Percentiles rank a stretch among this genome's conserved stretches.
phyloP scores from a whole-genome alignment of 2,888 invertebrate species.

The Lymantria dispar region DNA sequence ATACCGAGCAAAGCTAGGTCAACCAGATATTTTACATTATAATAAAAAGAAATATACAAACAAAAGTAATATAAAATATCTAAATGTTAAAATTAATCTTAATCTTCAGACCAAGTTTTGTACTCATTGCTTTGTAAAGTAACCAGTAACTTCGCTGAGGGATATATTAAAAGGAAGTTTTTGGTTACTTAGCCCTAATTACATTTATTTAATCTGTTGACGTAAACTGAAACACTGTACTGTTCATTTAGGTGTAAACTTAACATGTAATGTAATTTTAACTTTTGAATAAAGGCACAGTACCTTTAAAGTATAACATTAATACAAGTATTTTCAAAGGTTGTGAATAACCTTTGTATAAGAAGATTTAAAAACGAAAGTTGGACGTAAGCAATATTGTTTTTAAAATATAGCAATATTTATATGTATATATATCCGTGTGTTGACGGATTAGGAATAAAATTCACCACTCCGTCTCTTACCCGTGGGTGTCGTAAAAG shows the following conservation, averaged over 20 bases:
- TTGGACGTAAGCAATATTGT: too few species aligned
- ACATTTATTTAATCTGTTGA: neutral
- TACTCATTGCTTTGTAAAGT: neutral
- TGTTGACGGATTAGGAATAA: too few species aligned
- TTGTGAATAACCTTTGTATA: too few species aligned
- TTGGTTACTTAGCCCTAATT: neutral
- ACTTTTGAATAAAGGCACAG: neutral
- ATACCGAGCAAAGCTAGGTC: too few species aligned
- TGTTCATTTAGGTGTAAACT: conserved; percentile 1
- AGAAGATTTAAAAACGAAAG: too few species aligned
- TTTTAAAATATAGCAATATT: too few species aligned
- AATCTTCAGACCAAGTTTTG: neutral
- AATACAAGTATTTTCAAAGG: too few species aligned
- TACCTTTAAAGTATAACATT: neutral
- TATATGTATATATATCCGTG: too few species aligned
- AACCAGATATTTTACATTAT: neutral
- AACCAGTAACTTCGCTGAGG: neutral
- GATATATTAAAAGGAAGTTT: neutral
- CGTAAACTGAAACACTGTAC: neutral
- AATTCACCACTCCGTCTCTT: too few species aligned
- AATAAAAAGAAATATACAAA: neutral
- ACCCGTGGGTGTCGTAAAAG: too few species aligned
- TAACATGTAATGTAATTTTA: neutral
- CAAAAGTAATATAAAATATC: neutral
- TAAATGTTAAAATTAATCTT: neutral